These are phyloP conservation scores for Ladona fulva DNA, from an alignment of 1,140 invertebrate genomes.

Conservation along the genomic window DNA sequence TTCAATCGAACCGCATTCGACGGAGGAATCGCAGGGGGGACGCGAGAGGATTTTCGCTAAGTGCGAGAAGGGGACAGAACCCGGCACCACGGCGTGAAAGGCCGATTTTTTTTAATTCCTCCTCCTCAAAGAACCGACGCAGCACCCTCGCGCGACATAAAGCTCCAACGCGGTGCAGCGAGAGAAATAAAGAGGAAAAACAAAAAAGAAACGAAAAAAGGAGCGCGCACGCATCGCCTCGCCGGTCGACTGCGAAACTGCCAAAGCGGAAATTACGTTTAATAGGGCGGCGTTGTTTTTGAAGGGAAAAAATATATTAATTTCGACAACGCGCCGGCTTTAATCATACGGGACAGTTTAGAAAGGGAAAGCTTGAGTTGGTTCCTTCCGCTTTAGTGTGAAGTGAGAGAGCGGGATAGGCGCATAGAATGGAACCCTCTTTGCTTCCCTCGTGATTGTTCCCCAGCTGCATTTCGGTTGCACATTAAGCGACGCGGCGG, in stretches of 20 bases:
- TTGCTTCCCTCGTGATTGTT: not conserved
- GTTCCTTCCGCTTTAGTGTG: not conserved
- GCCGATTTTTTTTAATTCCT: too few relatives aligned
- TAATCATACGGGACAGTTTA: not conserved
- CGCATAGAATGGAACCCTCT: not conserved
- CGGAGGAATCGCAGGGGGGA: too few relatives aligned
- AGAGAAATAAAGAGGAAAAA: too few relatives aligned
- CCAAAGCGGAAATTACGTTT: not conserved
- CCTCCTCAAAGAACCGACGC: too few relatives aligned
- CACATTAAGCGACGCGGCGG: not conserved
- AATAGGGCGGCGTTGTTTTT: not conserved
- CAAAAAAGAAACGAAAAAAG: too few relatives aligned
- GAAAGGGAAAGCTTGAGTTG: not conserved
- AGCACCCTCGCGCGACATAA: too few relatives aligned
- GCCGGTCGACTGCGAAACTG: not conserved
- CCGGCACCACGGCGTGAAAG: too few relatives aligned
- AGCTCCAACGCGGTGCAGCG: too few relatives aligned
- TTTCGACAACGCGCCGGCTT: not conserved
- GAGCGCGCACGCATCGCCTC: too few relatives aligned
- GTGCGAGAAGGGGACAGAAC: too few relatives aligned
- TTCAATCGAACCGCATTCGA: too few relatives aligned
- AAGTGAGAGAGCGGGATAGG: not conserved
- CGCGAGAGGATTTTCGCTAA: too few relatives aligned
- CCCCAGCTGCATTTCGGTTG: conserved; percentile 1
- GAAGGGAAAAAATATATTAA: not conserved